Evolutionary conservation across 1,140 invertebrate genomes (phyloP).

Genomic region (Glossosoma conforme): DNA sequence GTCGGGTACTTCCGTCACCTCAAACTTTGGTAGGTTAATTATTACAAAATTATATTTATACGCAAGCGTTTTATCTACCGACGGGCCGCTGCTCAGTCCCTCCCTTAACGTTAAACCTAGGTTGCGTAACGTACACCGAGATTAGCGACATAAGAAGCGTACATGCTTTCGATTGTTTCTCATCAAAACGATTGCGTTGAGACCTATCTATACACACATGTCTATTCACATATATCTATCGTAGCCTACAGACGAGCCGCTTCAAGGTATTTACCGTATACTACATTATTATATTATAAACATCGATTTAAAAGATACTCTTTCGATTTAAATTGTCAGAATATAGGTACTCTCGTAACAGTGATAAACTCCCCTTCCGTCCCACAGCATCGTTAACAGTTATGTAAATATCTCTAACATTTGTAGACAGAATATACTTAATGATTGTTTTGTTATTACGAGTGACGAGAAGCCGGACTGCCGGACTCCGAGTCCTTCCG

Average conservation of each 20-base stretch:
- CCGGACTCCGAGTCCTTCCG: not conserved
- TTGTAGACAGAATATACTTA: conserved; percentile 24
- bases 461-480: not conserved
- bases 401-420: conserved; percentile 28
- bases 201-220: too few species aligned
- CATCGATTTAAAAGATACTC: conserved; percentile 30
- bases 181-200: conserved; percentile 1
- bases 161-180: conserved; percentile 23
- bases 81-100: too few species aligned
- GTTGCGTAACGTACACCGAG: conserved; percentile 9
- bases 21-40: conserved; percentile 24
- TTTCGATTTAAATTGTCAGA: conserved; percentile 30
- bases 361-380: conserved; percentile 28
- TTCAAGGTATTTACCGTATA: conserved; percentile 13
- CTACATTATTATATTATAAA: conserved; percentile 30
- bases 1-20: too few species aligned
- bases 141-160: conserved; percentile 22
- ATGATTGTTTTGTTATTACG: conserved; percentile 25
- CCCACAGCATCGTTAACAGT: conserved; percentile 23
- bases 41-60: conserved; percentile 3
- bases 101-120: too few species aligned
- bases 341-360: conserved; percentile 30
- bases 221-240: too few species aligned
- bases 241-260: conserved; percentile 4
- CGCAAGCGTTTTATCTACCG: too few species aligned